phyloP scores from a whole-genome alignment of 2,888 invertebrate genomes.

The Podabrus alpinus region DNA sequence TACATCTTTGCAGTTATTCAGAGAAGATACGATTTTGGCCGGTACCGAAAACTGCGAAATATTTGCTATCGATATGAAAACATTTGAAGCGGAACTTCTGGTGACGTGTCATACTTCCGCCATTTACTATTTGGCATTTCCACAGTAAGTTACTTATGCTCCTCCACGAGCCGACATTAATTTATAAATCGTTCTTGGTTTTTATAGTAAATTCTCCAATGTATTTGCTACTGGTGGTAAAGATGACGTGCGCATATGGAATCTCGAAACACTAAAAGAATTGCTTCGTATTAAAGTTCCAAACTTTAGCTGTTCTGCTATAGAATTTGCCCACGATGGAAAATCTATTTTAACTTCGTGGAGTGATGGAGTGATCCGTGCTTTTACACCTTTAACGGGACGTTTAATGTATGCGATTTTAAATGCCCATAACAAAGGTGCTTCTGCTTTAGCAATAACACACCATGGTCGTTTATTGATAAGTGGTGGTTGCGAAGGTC shows the following conservation, averaged over 20 bases:
- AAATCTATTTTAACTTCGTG: conserved; percentile 80
- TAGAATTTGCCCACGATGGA: conserved; percentile 80
- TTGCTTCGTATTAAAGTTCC: conserved; percentile 80
- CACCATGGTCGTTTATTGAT: conserved; percentile 72
- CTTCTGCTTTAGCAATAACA: conserved; percentile 80
- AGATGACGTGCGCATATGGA: conserved; percentile 88
- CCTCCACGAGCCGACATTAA: not conserved
- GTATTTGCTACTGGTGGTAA: conserved; percentile 87
- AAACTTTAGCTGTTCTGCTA: conserved; percentile 83
- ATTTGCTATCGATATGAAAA: conserved; percentile 71
- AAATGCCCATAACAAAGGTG: conserved; percentile 89
- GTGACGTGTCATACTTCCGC: conserved; percentile 82
- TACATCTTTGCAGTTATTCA: conserved; percentile 72
- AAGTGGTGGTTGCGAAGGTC: conserved; percentile 92
- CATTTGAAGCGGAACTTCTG: conserved; percentile 70
- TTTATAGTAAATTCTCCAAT: conserved; percentile 72
- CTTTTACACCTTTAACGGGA: conserved; percentile 83
- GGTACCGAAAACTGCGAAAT: conserved; percentile 83
- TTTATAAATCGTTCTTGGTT: not conserved
- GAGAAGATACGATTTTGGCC: conserved; percentile 67
- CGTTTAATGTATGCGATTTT: conserved; percentile 79
- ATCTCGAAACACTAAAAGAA: conserved; percentile 74
- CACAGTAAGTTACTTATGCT: conserved; percentile 64
- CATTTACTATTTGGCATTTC: conserved; percentile 83
- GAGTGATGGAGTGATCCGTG: conserved; percentile 82